Evolutionary conservation across 2,888 invertebrate species (phyloP).

Genomic region (Mamestra brassicae): DNA sequence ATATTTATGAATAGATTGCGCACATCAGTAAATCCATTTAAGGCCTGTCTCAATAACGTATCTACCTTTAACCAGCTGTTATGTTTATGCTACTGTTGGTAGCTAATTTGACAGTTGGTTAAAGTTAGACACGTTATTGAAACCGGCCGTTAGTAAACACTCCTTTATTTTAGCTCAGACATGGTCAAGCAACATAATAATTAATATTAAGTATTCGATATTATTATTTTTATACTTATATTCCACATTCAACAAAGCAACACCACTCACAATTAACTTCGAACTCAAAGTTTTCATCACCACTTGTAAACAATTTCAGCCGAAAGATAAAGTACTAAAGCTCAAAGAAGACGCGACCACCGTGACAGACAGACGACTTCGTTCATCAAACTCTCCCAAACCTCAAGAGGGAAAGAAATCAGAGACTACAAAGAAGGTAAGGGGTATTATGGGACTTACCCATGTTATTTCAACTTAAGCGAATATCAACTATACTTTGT

Average conservation of each 20-base stretch:
- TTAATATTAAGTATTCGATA: background rate
- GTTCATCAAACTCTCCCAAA: conserved; percentile 83
- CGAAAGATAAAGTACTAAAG: conserved; percentile 84
- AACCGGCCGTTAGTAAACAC: background rate
- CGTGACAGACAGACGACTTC: conserved; percentile 79
- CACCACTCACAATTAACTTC: background rate
- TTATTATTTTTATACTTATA: conserved; percentile 1
- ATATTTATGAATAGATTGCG: background rate
- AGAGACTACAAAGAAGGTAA: conserved; percentile 36
- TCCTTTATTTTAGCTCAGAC: background rate
- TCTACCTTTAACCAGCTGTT: no score
- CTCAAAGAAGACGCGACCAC: conserved; percentile 77
- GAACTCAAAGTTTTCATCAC: conserved; percentile 6
- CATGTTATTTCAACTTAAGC: no score
- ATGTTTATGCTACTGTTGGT: no score
- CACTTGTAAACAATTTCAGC: conserved; percentile 72
- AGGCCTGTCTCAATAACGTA: no score
- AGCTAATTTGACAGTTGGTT: no score
- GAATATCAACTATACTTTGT: no score
- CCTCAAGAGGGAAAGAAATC: conserved; percentile 65
- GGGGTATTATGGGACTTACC: no score
- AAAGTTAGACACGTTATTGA: no score
- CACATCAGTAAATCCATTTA: background rate
- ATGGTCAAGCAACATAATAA: no score
- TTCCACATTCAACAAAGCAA: background rate